Evolutionary conservation across 2,888 invertebrate species (phyloP), one percentile per base, ranked within the genome.

Genomic region (Acrocera orbiculus): DNA sequence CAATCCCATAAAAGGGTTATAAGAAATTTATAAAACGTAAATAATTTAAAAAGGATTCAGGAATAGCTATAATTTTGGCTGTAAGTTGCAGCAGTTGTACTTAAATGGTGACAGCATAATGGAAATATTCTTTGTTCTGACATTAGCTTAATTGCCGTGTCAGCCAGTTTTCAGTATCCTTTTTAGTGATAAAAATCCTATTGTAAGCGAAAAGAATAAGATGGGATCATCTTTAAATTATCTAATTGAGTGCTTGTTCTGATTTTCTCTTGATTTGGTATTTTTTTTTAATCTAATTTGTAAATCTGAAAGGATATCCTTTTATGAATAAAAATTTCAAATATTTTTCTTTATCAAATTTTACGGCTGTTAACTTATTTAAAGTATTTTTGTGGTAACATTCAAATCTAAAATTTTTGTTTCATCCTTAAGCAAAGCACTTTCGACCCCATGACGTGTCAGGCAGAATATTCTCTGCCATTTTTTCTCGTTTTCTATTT

Each of bases 1-100:
- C n/a, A n/a, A n/a, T n/a, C n/a, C 15, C n/a, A 11, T 32, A 17
- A 27, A 33, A 33, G 33, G 33, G 33, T 33, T 33, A 33, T 33
- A 27, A 33, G 27, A 33, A 33, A 33, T 33, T 33, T 33, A 33
- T 33, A 33, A 33, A 33, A 33, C 33, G 33, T 33, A 33, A 33
- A 33, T 33, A 33, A 33, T 33, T 33, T 16, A 27, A 33, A 33
- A 30, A 23, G 30, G 23, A 23, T 30, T n/a, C 19, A n/a, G 16
- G 22, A 20, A 20, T 14, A 16, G 6, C 15, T 20, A 2, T 17
- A n/a, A 13, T 7, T 26, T 20, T 22, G 27, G 27, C 27, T 26
- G 32, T 26, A 19, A 17, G 26, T 24, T 31, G n/a, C n/a, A n/a
- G n/a, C n/a, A n/a, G n/a, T n/a, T 31, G 23, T 24, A 31, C 23